Percentiles rank a stretch among this genome's conserved stretches.
Evolutionary conservation across 2,113 vertebrate species (phyloP).

Genomic region (Gadus chalcogrammus): DNA sequence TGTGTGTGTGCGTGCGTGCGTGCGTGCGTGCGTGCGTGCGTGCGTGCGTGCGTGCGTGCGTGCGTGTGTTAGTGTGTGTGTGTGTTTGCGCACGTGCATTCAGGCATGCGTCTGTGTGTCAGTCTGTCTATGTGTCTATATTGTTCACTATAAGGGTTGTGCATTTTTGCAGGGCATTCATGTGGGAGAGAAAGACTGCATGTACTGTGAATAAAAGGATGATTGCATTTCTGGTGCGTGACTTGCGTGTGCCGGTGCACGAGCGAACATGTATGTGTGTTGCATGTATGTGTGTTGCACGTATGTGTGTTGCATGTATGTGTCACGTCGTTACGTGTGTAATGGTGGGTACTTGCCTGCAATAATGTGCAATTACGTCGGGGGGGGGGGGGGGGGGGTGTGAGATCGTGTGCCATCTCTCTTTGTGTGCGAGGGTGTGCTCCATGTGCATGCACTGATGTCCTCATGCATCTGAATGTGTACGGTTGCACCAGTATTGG

Average conservation of each 20-base stretch:
- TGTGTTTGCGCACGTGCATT: not conserved
- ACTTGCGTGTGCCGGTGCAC: not conserved
- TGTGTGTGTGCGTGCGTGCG: too few relatives aligned
- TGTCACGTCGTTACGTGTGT: too few relatives aligned
- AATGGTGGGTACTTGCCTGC: too few relatives aligned
- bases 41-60: too few relatives aligned
- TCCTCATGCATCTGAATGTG: too few relatives aligned
- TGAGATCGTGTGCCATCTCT: too few relatives aligned
- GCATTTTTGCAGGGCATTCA: not conserved
- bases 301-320: constrained; percentile 3
- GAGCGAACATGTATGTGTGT: not conserved
- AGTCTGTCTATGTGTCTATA: constrained; percentile 2
- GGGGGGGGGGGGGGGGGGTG: too few relatives aligned
- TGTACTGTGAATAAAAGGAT: not conserved
- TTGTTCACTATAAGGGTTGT: not conserved
- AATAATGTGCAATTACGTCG: too few relatives aligned
- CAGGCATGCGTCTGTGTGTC: not conserved
- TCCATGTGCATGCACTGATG: too few relatives aligned
- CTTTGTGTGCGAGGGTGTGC: not conserved
- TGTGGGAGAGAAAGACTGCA: not conserved
- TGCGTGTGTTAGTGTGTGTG: too few relatives aligned
- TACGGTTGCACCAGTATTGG: too few relatives aligned
- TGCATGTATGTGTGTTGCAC: not conserved
- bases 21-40: too few relatives aligned
- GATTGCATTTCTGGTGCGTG: not conserved